These are phyloP conservation scores for Eciton burchellii DNA, from an alignment of 1,140 invertebrate genomes.

Conservation along the genomic window DNA sequence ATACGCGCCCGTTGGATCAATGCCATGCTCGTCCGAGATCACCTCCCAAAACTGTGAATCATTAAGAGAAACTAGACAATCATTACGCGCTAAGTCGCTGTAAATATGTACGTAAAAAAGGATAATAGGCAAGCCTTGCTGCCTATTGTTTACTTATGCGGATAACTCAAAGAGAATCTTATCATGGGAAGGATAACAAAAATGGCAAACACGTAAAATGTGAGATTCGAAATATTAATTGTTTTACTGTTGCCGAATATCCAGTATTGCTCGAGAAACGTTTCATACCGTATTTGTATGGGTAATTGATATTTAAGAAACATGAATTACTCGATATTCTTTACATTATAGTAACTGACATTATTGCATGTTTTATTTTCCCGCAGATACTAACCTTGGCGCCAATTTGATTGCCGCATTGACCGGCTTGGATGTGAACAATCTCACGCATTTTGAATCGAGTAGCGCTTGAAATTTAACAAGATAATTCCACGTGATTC, in stretches of 20 bases:
- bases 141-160: background rate
- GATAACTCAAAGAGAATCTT: background rate
- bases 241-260: background rate
- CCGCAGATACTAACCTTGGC: constrained; percentile 88
- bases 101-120: background rate
- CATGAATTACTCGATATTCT: background rate
- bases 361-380: constrained; percentile 25
- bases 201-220: background rate
- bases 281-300: background rate
- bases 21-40: constrained; percentile 96
- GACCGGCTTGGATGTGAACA: constrained; percentile 95
- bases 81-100: background rate
- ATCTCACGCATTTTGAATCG: constrained; percentile 94
- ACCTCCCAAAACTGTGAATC: constrained; percentile 93
- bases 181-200: background rate
- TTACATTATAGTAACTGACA: background rate
- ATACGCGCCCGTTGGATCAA: constrained; percentile 94
- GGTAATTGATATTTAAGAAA: background rate
- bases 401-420: constrained; percentile 97
- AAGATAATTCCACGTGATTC: background rate
- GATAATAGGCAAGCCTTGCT: constrained; percentile 17
- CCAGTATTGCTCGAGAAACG: background rate
- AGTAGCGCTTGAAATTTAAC: background rate
- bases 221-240: background rate
- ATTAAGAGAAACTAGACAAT: constrained; percentile 10